Conservation (phyloP, 2,797 vertebrate genomes). For the Sebastes wilsoni region DNA sequence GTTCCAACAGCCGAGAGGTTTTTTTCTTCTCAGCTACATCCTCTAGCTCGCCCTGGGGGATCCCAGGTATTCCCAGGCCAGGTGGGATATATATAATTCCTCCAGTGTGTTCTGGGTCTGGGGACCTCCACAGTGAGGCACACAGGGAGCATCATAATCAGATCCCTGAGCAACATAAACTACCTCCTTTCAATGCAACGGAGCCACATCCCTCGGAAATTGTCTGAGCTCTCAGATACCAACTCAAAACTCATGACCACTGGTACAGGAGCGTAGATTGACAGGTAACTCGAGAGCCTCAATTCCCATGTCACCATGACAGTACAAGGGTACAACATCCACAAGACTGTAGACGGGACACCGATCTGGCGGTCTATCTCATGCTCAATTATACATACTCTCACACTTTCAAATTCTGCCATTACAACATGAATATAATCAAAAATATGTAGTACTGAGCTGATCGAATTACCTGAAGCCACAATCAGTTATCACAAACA, state of each 20-base stretch:
- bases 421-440: not conserved
- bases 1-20: not conserved
- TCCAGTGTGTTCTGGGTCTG: not conserved
- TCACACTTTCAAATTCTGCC: not conserved
- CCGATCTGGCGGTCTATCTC: conserved; percentile 5
- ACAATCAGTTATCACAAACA: not conserved
- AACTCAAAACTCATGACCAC: not conserved
- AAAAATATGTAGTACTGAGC: not conserved
- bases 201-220: not conserved
- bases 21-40: not conserved
- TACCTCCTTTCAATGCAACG: not conserved
- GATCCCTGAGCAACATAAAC: not conserved
- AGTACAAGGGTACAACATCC: not conserved
- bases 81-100: not conserved
- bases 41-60: not conserved
- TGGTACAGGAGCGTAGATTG: not conserved
- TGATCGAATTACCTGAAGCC: not conserved
- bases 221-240: not conserved
- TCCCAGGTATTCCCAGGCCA: not conserved
- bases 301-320: not conserved
- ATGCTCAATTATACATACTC: not conserved
- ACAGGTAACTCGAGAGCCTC: not conserved
- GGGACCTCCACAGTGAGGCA: not conserved
- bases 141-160: not conserved
- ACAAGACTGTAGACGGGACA: not conserved